Evolutionary conservation across 2,113 vertebrate genomes (phyloP), one percentile per base, ranked within the genome.

Genomic region (Maccullochella peelii): DNA sequence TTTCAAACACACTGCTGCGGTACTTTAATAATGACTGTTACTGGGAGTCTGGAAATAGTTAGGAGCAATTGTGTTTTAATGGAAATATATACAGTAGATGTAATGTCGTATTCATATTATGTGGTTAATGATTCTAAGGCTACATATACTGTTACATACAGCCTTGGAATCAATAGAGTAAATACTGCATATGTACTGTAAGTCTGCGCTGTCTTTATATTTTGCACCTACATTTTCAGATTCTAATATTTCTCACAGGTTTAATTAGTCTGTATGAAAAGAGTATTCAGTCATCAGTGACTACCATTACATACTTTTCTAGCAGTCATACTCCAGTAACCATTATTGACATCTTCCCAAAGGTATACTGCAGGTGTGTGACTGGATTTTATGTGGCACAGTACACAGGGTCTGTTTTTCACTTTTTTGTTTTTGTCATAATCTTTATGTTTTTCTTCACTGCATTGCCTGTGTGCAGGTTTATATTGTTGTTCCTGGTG

Each of bases 1-100:
- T 68, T 80, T 89, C 69, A 54, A 86, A 83, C 59, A 77, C 57
- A 59, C 44, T 54, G 73, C 67, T 74, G 25, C 11, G 2, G 74
- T 50, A n/a, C 20, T 71, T 68, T 36, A 44, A 74, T 76, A 68
- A 82, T 82, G 42, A 84, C 40, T 44, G 55, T 55, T 40, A 65
- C 18, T 65, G 27, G 27, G 44, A 74, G 58, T 85, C 38, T 85
- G 62, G 16, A 69, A 77, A 44, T 80, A 77, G 58, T 55, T 54
- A 7, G 61, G 5, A 14, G 25, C n/a, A 73, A 68, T 44, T 69
- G 36, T 70, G 54, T 73, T 66, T 44, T 36, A 67, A 79, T 54
- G 7, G 36, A 62, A 50, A 61, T 77, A 5, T 50, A 63, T 27
- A 27, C 38, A 76, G 36, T 23, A 36, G 25, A 66, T 55, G 8